Evolutionary conservation across 2,797 vertebrate genomes (phyloP), one percentile per base, ranked within the genome.

Genomic region (Crenuchus spilurus): DNA sequence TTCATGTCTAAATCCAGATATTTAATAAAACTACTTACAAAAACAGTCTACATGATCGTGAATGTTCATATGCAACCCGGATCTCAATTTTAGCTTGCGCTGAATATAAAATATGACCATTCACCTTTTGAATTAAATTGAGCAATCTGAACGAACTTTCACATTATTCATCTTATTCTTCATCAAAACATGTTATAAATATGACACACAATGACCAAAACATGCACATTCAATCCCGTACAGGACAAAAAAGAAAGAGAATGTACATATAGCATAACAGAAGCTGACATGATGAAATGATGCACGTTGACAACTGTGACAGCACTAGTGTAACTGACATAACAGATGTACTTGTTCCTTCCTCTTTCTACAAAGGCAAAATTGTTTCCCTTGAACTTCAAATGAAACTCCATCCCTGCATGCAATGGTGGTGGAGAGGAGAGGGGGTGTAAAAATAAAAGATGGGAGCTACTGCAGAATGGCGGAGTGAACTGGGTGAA

Each of bases 401-500:
- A 63, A 26, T 55, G 64, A 48, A 48, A 44, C 33, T 63, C 39
- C 39, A 31, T 62, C 55, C 6, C 6, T 61, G 51, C 5, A 8
- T 62, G 28, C 62, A 58, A 30, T 6, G 16, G 3, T 37, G 58
- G 11, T 35, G 30, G 14, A 1, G 18, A 13, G 42, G 44, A 14
- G 67, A 20, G 72, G n/a, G 52, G 24, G 62, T 13, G 61, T 44
- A 67, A 49, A 68, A 77, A 79, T 68, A 74, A 79, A 79, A 24
- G 65, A 75, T 64, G 58, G 20, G 79, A 78, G 86, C 84, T 77
- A 54, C 67, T 83, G 84, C 85, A 84, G 74, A 81, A 75, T 57
- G 70, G 72, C 73, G 22, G 70, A 77, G 55, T 87, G 82, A 92
- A 91, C 85, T 48, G 68, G 64, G 57, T 84, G 87, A 90, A 89